Conservation (phyloP, 2,888 invertebrate genomes). For the Yponomeuta sedellus region DNA sequence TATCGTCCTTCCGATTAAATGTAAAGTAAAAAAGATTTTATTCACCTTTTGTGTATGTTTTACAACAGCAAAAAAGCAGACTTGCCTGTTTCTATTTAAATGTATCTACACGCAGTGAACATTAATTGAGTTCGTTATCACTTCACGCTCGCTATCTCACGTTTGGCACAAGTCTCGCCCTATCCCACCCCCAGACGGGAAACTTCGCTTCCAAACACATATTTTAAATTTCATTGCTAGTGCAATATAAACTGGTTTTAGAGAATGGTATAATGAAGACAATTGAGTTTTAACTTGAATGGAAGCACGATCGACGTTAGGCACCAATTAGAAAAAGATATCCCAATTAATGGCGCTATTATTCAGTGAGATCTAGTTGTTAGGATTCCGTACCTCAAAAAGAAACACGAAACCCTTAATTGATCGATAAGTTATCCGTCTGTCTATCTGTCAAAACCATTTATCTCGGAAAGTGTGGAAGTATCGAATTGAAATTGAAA, state of each 20-base stretch:
- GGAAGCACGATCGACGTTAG: conserved; percentile 39
- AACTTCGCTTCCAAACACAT: neutral
- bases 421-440: too few relatives aligned
- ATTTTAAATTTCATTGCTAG: neutral
- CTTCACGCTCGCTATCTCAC: neutral
- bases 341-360: conserved; percentile 15
- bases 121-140: conserved; percentile 32
- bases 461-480: too few relatives aligned
- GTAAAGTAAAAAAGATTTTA: too few relatives aligned
- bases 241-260: neutral
- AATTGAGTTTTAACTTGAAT: conserved; percentile 49
- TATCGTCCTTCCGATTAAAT: too few relatives aligned
- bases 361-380: neutral
- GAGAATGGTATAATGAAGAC: conserved; percentile 44
- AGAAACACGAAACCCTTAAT: too few relatives aligned
- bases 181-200: neutral
- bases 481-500: too few relatives aligned
- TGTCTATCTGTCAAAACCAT: too few relatives aligned
- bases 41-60: too few relatives aligned
- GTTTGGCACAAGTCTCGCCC: neutral
- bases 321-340: conserved; percentile 49
- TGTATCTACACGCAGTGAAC: conserved; percentile 15
- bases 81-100: too few relatives aligned
- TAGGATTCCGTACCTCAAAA: too few relatives aligned
- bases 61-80: too few relatives aligned